Base-by-base conservation (phyloP, 1,140 invertebrate genomes). In the Zaprionus gabonicus region DNA sequence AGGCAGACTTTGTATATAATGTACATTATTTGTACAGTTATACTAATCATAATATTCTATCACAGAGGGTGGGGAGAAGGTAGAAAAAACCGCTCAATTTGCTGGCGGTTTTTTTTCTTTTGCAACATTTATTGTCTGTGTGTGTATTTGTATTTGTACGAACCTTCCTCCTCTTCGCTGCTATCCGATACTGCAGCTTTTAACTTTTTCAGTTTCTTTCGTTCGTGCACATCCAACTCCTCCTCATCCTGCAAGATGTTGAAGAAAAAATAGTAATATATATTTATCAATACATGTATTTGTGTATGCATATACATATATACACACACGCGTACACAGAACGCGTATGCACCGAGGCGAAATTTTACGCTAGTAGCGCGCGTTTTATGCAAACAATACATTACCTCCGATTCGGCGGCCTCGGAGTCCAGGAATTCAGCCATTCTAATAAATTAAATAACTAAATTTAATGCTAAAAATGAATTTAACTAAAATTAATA, bases 351-450 rank as follows among this genome's bases (percentile, higher is more conserved):
- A 78, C 46, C 55, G 44, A 65, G 49, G 31, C 31, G 31, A 69
- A 57, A 56, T 41, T 38, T 13, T 20, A 25, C 4, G 74, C 65
- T 17, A 56, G 49, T 65, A 57, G 57, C 51, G 51, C 56, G 60
- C 55, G 31, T 56, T 36, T n/a, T 31, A n/a, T 23, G 17, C 28
- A 31, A 38, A 46, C 1, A 23, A 41, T 17, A 56, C 59, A 65
- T 55, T 81, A 91, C 96, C 94, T 96, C 96, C 91, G 95, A 97
- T 92, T 97, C 96, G 85, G 97, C 96, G 3, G 97, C 96, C 93
- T 97, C 96, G 1, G 96, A 96, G 75, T 97, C 96, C 57, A 97
- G 92, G 93, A 97, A 97, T 92, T 97, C 96, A 38, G 96, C 95
- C 96, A 97, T 96, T 69, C 38, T 64, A 73, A 76, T 78, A 87